These are phyloP conservation scores for Sarcophaga variegata DNA, from an alignment of 2,888 invertebrate genomes.

Conservation along the genomic window DNA sequence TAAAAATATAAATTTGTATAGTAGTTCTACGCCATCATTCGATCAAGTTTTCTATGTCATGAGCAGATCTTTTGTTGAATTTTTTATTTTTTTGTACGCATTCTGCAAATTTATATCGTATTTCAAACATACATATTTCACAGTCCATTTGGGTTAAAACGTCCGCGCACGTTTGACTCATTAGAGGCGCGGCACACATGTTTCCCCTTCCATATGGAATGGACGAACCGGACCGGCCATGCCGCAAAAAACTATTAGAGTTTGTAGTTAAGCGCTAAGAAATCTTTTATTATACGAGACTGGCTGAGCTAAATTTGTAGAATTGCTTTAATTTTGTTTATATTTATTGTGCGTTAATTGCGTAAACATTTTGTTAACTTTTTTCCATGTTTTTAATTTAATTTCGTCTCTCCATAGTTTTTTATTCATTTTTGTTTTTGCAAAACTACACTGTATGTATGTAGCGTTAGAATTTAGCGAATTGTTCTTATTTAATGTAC, in stretches of 20 bases:
- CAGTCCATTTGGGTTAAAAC: constrained; percentile 32
- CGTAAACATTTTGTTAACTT: constrained; percentile 48
- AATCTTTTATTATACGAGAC: background rate
- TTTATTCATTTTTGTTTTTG: constrained; percentile 20
- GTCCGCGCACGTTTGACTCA: constrained; percentile 8
- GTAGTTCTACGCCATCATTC: no score
- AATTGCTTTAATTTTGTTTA: constrained; percentile 42
- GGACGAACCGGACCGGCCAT: background rate
- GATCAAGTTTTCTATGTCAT: no score
- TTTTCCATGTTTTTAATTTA: background rate
- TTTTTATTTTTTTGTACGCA: no score
- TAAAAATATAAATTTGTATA: no score
- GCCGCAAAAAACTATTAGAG: background rate
- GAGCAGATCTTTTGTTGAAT: no score
- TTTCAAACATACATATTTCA: constrained; percentile 19
- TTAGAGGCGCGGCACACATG: constrained; percentile 1
- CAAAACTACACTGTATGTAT: constrained; percentile 6
- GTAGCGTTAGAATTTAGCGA: background rate
- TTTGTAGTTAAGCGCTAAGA: constrained; percentile 21
- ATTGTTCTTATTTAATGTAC: no score
- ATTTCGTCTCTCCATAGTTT: background rate
- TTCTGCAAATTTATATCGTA: constrained; percentile 28
- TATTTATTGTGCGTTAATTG: constrained; percentile 51
- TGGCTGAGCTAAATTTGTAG: constrained; percentile 18
- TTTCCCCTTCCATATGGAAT: background rate